Evolutionary conservation across 1,140 invertebrate genomes (phyloP).

Genomic region (Agrypnia vestita): DNA sequence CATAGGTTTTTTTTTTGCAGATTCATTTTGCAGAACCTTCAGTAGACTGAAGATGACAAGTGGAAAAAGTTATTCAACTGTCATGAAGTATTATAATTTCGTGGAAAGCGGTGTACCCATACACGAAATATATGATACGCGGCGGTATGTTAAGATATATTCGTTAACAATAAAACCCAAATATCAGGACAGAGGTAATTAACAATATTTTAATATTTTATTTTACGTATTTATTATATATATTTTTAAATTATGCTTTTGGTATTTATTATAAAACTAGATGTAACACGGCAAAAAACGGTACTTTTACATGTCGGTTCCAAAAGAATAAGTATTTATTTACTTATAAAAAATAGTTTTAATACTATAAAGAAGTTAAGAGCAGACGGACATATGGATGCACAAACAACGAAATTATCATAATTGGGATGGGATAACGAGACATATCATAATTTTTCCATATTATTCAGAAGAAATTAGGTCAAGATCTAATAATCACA

Average conservation of each 20-base stretch:
- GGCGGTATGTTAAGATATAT: constrained; percentile 69
- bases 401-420: too few species aligned
- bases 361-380: too few species aligned
- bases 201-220: neutral
- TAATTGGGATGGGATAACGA: too few species aligned
- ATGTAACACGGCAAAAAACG: too few species aligned
- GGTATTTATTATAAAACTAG: neutral
- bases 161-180: constrained; percentile 66
- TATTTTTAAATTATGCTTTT: neutral
- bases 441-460: too few species aligned
- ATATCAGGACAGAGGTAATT: constrained; percentile 68
- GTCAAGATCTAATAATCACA: too few species aligned
- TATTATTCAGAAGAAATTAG: too few species aligned
- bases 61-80: constrained; percentile 65
- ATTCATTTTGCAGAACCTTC: constrained; percentile 68
- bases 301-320: too few species aligned
- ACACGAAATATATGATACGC: constrained; percentile 64
- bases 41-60: constrained; percentile 68
- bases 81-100: constrained; percentile 68
- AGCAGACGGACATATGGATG: too few species aligned
- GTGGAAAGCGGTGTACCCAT: constrained; percentile 67
- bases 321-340: too few species aligned
- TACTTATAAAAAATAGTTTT: too few species aligned
- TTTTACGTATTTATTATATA: neutral
- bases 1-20: constrained; percentile 61